Evolutionary conservation across 1,140 invertebrate species (phyloP).

Genomic region (Antheraea pernyi): DNA sequence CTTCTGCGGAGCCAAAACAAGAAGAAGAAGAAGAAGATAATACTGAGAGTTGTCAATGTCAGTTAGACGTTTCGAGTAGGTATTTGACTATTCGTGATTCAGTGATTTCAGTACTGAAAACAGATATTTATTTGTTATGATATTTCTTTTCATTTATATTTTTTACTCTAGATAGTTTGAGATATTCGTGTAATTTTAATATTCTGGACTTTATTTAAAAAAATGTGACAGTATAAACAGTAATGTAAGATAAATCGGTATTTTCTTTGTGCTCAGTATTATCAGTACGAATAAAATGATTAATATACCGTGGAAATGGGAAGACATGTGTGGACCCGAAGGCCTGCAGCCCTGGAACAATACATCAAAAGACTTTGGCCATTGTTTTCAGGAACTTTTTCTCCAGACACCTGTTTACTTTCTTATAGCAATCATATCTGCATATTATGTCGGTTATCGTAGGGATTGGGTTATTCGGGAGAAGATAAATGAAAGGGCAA

Average conservation of each 20-base stretch:
- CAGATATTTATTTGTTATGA: no score
- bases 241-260: no score
- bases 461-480: conserved; percentile 79
- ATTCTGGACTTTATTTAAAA: background rate
- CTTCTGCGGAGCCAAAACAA: no score
- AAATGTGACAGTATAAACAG: background rate
- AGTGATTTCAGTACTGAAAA: no score
- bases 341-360: conserved; percentile 84
- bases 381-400: conserved; percentile 90
- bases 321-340: conserved; percentile 84
- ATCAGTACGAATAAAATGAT: background rate
- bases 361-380: conserved; percentile 85
- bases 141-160: no score
- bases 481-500: conserved; percentile 79
- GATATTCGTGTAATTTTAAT: no score
- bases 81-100: no score
- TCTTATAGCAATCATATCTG: conserved; percentile 85
- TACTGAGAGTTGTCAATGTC: no score
- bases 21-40: no score
- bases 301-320: conserved; percentile 83
- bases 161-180: no score
- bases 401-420: conserved; percentile 85
- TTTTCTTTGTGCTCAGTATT: background rate
- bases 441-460: conserved; percentile 87
- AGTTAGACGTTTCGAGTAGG: no score